These are phyloP conservation scores for Phasianus colchicus DNA, from an alignment of 2,113 vertebrate species.

Conservation along the genomic window DNA sequence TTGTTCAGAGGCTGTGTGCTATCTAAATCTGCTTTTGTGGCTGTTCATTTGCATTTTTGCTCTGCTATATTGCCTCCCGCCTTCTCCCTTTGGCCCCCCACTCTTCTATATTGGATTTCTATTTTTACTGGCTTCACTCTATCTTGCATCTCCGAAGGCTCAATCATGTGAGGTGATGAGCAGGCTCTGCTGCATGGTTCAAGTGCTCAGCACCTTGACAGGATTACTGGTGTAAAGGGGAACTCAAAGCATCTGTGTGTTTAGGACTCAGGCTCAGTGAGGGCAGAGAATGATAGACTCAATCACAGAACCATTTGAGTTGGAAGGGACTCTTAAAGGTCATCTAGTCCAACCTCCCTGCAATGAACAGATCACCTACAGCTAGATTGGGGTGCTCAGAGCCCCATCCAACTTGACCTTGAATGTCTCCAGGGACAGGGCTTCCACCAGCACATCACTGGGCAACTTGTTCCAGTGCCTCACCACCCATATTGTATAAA, in stretches of 20 bases:
- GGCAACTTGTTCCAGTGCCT: too few species aligned
- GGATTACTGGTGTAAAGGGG: conserved; percentile 18
- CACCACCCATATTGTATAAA: too few species aligned
- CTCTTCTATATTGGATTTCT: conserved; percentile 40
- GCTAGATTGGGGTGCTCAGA: too few species aligned
- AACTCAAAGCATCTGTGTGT: neutral
- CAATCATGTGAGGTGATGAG: neutral
- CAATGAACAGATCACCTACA: too few species aligned
- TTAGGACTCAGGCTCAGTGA: neutral
- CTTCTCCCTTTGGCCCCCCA: conserved; percentile 20
- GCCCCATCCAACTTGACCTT: too few species aligned
- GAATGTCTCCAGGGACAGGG: too few species aligned
- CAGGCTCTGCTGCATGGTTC: neutral
- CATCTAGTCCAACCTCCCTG: too few species aligned
- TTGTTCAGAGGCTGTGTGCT: conserved; percentile 59
- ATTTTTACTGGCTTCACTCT: conserved; percentile 29
- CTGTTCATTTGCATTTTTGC: conserved; percentile 52
- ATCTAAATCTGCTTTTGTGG: conserved; percentile 66
- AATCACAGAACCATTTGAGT: too few species aligned
- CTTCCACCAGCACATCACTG: too few species aligned
- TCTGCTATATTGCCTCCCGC: neutral
- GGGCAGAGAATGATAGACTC: neutral
- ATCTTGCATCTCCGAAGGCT: conserved; percentile 3
- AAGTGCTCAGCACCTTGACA: neutral
- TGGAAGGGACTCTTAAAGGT: too few species aligned